A percentile compares a stretch with the other conserved stretches of the same genome.
Conservation (phyloP, 2,888 invertebrate species). For the Acanthosoma haemorrhoidale region DNA sequence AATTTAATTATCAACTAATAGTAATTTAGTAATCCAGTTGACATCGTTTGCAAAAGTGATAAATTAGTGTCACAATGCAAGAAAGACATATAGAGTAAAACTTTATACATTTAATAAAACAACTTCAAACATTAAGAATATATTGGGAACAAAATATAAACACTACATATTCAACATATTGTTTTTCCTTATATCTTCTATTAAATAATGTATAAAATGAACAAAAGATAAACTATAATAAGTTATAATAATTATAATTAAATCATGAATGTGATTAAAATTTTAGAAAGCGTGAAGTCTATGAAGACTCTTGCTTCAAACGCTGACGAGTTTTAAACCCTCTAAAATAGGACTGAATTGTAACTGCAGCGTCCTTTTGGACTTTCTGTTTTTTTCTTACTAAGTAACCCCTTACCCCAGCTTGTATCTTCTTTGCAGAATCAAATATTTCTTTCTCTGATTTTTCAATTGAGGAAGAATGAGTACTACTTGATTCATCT, state of each 20-base stretch:
- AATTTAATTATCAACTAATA: too few relatives aligned
- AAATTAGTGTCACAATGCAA: too few relatives aligned
- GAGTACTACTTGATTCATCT: neutral
- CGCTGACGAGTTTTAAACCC: conserved; percentile 36
- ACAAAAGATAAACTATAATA: neutral
- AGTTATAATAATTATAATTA: neutral
- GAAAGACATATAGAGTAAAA: too few relatives aligned
- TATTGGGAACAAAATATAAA: neutral
- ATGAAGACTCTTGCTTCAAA: conserved; percentile 16
- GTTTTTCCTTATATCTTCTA: neutral
- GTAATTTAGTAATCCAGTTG: too few relatives aligned
- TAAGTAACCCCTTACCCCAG: conserved; percentile 54
- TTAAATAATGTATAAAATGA: neutral
- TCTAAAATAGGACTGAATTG: conserved; percentile 42
- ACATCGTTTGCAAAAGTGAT: too few relatives aligned
- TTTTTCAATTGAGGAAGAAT: neutral
- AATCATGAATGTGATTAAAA: neutral
- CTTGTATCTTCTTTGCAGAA: conserved; percentile 54
- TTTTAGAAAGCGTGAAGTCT: neutral
- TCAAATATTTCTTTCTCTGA: conserved; percentile 32
- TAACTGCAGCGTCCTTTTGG: conserved; percentile 40
- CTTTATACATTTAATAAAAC: too few relatives aligned
- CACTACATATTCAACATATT: neutral
- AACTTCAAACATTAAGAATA: neutral
- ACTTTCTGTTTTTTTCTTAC: conserved; percentile 40